A percentile compares a stretch with the other conserved stretches of the same genome.
Evolutionary conservation across 2,888 invertebrate genomes (phyloP).

Genomic region (Xanthia icteritia): DNA sequence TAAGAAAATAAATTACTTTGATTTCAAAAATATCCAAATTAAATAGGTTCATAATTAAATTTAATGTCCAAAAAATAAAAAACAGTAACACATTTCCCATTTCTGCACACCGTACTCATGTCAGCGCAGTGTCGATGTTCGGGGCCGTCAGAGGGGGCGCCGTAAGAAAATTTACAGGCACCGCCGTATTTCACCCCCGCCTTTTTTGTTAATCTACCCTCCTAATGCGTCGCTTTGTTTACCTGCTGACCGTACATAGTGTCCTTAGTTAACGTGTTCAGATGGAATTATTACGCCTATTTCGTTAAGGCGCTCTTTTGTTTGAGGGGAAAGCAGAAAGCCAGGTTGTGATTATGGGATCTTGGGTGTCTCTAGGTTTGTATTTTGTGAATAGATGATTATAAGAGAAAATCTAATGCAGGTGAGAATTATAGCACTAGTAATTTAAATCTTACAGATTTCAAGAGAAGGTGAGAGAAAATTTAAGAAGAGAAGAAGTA

Average conservation of each 20-base stretch:
- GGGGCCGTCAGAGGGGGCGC: constrained; percentile 84
- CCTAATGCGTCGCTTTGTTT: constrained; percentile 90
- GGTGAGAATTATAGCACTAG: neutral
- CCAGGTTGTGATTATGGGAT: constrained; percentile 38
- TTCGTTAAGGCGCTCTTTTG: constrained; percentile 40
- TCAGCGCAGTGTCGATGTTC: constrained; percentile 88
- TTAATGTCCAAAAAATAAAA: neutral
- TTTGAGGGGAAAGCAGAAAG: constrained; percentile 42
- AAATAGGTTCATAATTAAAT: neutral
- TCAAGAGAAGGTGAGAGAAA: neutral
- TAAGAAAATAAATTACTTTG: neutral
- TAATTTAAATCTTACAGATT: neutral
- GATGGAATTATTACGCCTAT: constrained; percentile 65
- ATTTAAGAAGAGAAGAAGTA: neutral
- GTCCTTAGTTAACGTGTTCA: constrained; percentile 71
- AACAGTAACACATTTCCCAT: constrained; percentile 14
- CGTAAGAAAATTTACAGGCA: constrained; percentile 90
- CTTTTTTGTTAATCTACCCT: constrained; percentile 89
- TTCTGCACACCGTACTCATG: constrained; percentile 80
- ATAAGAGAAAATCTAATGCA: constrained; percentile 8
- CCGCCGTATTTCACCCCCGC: constrained; percentile 88
- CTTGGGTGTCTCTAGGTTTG: constrained; percentile 9
- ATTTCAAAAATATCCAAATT: neutral
- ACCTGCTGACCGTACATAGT: constrained; percentile 87
- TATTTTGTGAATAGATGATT: constrained; percentile 5